A percentile compares a stretch with the other conserved stretches of the same genome.
phyloP scores from a whole-genome alignment of 2,888 invertebrate genomes.

The Lasioglossum figueresi region DNA sequence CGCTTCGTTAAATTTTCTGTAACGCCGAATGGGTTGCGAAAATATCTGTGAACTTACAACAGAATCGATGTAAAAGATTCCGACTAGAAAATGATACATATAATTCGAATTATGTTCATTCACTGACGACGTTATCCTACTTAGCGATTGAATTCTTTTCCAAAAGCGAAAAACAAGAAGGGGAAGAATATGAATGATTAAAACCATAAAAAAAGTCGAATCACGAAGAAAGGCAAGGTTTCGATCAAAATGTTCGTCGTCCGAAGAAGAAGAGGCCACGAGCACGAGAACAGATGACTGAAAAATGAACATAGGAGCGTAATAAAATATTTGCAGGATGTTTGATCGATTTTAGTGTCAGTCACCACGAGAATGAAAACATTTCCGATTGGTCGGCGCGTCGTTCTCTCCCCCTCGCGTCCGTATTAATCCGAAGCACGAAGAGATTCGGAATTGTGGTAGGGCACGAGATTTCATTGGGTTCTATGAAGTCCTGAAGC shows the following conservation, averaged over 20 bases:
- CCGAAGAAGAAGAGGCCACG: background rate
- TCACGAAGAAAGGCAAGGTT: background rate
- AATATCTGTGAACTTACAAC: no score
- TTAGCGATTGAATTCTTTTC: no score
- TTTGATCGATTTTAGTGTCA: background rate
- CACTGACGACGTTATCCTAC: no score
- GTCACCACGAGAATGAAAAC: background rate
- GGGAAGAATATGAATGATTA: background rate
- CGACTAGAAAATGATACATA: no score
- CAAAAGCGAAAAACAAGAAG: background rate
- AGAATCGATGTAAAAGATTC: no score
- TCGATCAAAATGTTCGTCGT: background rate
- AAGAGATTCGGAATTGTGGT: background rate
- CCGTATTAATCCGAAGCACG: background rate
- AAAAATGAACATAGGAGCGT: background rate
- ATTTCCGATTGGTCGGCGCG: background rate
- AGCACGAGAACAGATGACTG: background rate
- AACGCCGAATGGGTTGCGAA: no score
- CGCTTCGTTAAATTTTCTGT: background rate
- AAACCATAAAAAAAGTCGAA: background rate
- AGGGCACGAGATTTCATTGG: conserved; percentile 1
- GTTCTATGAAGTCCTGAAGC: background rate
- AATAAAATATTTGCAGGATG: background rate
- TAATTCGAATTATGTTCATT: no score
- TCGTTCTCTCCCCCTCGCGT: background rate